These are phyloP conservation scores for Celastrina argiolus DNA, from an alignment of 2,888 invertebrate genomes.

Conservation along the genomic window DNA sequence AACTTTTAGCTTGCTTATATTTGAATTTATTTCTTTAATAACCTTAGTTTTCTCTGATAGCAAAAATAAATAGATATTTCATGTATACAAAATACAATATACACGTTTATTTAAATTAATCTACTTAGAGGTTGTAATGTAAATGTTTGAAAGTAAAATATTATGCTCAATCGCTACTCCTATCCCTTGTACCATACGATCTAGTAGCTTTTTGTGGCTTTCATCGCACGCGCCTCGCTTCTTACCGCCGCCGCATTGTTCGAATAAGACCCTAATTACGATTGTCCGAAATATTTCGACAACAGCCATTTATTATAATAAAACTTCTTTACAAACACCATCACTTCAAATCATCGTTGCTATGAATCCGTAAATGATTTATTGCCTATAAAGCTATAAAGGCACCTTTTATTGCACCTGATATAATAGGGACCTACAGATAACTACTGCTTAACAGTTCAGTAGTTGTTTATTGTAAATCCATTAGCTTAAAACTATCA, in stretches of 20 bases:
- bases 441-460: too few relatives aligned
- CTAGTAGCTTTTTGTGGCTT: slow-evolving; percentile 64
- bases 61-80: too few relatives aligned
- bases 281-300: slow-evolving; percentile 73
- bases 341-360: slow-evolving; percentile 35
- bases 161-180: slow-evolving; percentile 26
- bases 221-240: slow-evolving; percentile 64
- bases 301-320: slow-evolving; percentile 68
- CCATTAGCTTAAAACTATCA: too few relatives aligned
- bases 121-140: not conserved
- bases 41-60: too few relatives aligned
- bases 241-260: slow-evolving; percentile 62
- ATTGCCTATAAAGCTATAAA: slow-evolving; percentile 4
- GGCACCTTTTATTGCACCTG: not conserved
- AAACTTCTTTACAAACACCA: slow-evolving; percentile 50
- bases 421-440: too few relatives aligned
- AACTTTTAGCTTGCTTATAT: too few relatives aligned
- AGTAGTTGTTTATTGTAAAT: too few relatives aligned
- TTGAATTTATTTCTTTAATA: too few relatives aligned
- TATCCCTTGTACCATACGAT: slow-evolving; percentile 46
- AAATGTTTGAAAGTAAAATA: not conserved
- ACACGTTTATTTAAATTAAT: too few relatives aligned
- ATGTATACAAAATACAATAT: too few relatives aligned
- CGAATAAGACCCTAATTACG: slow-evolving; percentile 71
- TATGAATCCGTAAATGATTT: slow-evolving; percentile 25